A percentile compares a stretch with the other conserved stretches of the same genome.
Evolutionary conservation across 2,888 invertebrate species (phyloP).

Genomic region (Noctua janthina): DNA sequence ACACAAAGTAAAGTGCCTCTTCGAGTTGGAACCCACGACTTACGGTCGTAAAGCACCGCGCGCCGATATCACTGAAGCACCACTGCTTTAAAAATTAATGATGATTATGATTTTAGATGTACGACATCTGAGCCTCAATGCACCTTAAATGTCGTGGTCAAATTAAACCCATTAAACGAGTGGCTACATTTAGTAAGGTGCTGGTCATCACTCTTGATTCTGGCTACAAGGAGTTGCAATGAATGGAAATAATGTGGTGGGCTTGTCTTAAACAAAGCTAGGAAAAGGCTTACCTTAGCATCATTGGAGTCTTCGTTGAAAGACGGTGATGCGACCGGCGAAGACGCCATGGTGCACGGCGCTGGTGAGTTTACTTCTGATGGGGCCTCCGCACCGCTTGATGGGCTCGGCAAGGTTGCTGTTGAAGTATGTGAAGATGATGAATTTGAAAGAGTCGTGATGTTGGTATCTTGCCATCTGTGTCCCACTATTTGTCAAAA

Average conservation of each 20-base stretch:
- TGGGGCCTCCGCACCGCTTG: conserved; percentile 83
- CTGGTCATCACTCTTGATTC: background rate
- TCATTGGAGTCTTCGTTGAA: conserved; percentile 86
- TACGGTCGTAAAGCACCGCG: background rate
- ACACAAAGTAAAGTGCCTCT: background rate
- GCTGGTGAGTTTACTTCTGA: conserved; percentile 75
- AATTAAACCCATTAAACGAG: background rate
- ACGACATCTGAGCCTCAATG: background rate
- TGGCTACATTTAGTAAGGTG: background rate
- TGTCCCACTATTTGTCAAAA: background rate
- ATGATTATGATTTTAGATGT: background rate
- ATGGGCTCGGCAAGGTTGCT: conserved; percentile 85
- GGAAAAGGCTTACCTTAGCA: conserved; percentile 77
- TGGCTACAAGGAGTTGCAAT: background rate
- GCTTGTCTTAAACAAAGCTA: background rate
- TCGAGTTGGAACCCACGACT: background rate
- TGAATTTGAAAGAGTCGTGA: background rate
- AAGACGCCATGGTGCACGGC: conserved; percentile 76
- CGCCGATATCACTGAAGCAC: background rate
- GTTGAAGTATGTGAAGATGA: conserved; percentile 27
- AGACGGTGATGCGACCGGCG: conserved; percentile 79
- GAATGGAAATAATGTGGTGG: background rate
- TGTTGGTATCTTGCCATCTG: background rate
- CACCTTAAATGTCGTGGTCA: background rate
- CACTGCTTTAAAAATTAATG: background rate